A percentile compares a stretch with the other conserved stretches of the same genome.
phyloP scores from a whole-genome alignment of 2,888 invertebrate genomes.

The Platerodrilus igneus region DNA sequence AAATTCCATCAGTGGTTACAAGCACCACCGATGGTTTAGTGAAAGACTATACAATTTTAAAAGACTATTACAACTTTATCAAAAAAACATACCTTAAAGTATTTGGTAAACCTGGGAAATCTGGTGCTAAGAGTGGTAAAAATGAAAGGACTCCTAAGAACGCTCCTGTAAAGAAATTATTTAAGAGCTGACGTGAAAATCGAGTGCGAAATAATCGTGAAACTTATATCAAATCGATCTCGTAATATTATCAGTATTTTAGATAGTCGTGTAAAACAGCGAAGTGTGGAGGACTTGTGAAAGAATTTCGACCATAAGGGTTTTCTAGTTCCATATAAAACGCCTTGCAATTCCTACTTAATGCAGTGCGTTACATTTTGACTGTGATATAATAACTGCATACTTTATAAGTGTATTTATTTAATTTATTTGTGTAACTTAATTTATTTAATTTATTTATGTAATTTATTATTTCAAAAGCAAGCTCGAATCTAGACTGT shows the following conservation, averaged over 20 bases:
- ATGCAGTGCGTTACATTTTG: constrained; percentile 8
- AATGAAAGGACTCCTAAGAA: neutral
- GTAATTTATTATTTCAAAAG: constrained; percentile 13
- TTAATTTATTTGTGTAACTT: too few relatives aligned
- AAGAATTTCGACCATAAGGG: constrained; percentile 1
- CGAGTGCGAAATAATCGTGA: too few relatives aligned
- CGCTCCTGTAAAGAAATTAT: too few relatives aligned
- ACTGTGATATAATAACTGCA: constrained; percentile 15
- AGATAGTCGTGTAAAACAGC: too few relatives aligned
- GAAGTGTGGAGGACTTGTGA: too few relatives aligned
- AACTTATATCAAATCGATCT: constrained; percentile 7
- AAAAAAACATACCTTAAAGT: constrained; percentile 57
- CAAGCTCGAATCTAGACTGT: constrained; percentile 11
- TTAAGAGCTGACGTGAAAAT: too few relatives aligned
- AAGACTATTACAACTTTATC: constrained; percentile 55
- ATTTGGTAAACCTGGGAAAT: constrained; percentile 30
- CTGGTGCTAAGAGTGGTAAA: constrained; percentile 7
- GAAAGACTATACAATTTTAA: constrained; percentile 59
- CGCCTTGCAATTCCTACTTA: too few relatives aligned
- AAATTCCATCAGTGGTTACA: constrained; percentile 50
- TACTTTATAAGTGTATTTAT: constrained; percentile 13
- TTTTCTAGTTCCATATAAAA: too few relatives aligned
- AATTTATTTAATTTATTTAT: too few relatives aligned
- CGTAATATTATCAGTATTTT: constrained; percentile 9
- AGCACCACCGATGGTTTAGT: constrained; percentile 52